Evolutionary conservation across 2,113 vertebrate species (phyloP), one percentile per base, ranked within the genome.

Genomic region (Oenanthe oenanthe): DNA sequence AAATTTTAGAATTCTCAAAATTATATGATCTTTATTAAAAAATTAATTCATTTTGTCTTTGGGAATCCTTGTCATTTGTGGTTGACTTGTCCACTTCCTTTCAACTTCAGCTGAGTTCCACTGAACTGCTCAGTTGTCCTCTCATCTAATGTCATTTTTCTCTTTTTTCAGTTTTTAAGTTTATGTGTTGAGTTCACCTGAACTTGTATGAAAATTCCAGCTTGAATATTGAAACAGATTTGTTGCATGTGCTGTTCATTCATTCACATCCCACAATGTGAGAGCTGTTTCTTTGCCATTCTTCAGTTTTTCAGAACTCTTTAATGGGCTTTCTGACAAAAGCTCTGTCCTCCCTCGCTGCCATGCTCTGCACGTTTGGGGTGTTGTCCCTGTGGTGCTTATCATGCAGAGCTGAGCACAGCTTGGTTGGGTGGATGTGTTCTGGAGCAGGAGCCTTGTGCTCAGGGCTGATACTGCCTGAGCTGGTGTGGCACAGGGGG

Each of bases 331-430:
- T 78, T 51, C 61, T 78, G 66, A 20, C 15, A 13, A 16, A 7
- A 60, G 32, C 48, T 53, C 36, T 0, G 0, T 67, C n/a, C 31
- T 32, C 13, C 0, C 13, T 21, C 1, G 0, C 18, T 34, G 15
- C 56, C 2, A 0, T 28, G 34, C 76, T 83, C 82, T 61, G 31
- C 54, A 0, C 32, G 0, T 60, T 63, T 85, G 70, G 28, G 88
- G 91, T 78, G 50, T 73, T 70, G 34, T 67, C 57, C 21, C n/a
- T 34, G 2, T 14, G 51, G 14, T n/a, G 38, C 12, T 92, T 88
- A 83, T 92, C 71, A 3, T 17, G 25, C 25, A 10, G 51, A 43
- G 40, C 71, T 73, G 80, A 24, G 9, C 61, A 13, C 90, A 80
- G 22, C 48, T 80, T 62, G 61, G 1, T 31, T 60, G 77, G 93